Evolutionary conservation across 2,797 vertebrate species (phyloP).

Genomic region (Merluccius polli): DNA sequence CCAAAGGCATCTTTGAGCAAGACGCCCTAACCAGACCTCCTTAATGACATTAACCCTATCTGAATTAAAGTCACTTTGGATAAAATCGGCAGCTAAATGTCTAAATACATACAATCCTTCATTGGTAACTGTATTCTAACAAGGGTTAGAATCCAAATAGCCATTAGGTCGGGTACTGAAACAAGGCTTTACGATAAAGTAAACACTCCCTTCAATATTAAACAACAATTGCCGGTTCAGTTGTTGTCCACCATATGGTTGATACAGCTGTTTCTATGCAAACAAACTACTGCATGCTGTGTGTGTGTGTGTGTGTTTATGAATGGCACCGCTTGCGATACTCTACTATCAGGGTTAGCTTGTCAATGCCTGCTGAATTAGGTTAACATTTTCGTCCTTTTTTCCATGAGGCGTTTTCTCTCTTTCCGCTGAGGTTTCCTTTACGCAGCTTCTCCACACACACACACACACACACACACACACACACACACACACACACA

Average conservation of each 20-base stretch:
- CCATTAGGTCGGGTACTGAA: not conserved
- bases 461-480: constrained; percentile 17
- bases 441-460: constrained; percentile 41
- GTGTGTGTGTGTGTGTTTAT: constrained; percentile 53
- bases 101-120: not conserved
- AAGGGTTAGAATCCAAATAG: not conserved
- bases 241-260: constrained; percentile 30
- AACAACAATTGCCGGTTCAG: not conserved
- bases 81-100: not conserved
- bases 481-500: constrained; percentile 15
- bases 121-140: not conserved
- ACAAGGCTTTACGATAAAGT: not conserved
- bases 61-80: not conserved
- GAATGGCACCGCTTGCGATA: constrained; percentile 51
- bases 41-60: not conserved
- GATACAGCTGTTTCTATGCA: constrained; percentile 53
- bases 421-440: constrained; percentile 67
- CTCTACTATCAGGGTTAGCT: constrained; percentile 48
- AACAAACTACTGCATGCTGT: constrained; percentile 48
- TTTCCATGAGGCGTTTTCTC: constrained; percentile 58
- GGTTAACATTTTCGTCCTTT: constrained; percentile 12
- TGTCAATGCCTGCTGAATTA: constrained; percentile 49
- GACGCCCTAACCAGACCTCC: not conserved
- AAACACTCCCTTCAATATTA: not conserved
- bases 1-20: not conserved